Evolutionary conservation across 2,113 vertebrate species (phyloP), one percentile per base, ranked within the genome.

Genomic region (Thryonomys swinderianus): DNA sequence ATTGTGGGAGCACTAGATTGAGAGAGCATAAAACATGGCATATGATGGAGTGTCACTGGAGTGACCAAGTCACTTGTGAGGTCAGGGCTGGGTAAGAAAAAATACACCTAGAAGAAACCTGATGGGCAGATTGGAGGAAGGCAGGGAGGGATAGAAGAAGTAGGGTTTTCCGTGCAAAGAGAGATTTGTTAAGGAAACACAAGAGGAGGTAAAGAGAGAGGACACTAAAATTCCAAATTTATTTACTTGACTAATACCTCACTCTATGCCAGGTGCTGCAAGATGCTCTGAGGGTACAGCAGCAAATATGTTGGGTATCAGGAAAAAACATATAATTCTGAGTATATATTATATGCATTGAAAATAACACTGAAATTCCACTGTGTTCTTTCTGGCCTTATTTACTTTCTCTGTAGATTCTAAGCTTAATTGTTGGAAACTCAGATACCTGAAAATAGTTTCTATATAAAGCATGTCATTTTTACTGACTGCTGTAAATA

Each of bases 361-460:
- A 92, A 45, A 87, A 40, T 53, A 87, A 57, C 45, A 27, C 9
- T 91, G 64, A 71, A 78, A 90, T 57, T 42, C 78, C 21, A 3
- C 64, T 30, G 13, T 88, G 34, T 79, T 27, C 32, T 51, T 61
- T 53, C 17, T 27, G 18, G 57, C 12, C 37, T 9, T 91, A 20
- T 74, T 91, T 53, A 34, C 80, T 96, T 88, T 84, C 40, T 74
- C 84, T 45, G 69, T 8, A 92, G 14, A 94, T 25, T 51, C 90
- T 84, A 25, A n/a, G 7, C 85, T 55, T 82, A 23, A 71, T 61
- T 82, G 45, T 88, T 84, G 17, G 45, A 95, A 55, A 61, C 21
- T 10, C 64, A 88, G 64, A 85, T 51, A 67, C 62, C 51, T 25
- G 32, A 93, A 83, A 42, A 51, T 10, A 74, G 2, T 20, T 34